Percentiles rank a stretch among this genome's conserved stretches.
These are phyloP conservation scores for Coptodon bakossiorum DNA, from an alignment of 2,113 vertebrate genomes.

Conservation along the genomic window DNA sequence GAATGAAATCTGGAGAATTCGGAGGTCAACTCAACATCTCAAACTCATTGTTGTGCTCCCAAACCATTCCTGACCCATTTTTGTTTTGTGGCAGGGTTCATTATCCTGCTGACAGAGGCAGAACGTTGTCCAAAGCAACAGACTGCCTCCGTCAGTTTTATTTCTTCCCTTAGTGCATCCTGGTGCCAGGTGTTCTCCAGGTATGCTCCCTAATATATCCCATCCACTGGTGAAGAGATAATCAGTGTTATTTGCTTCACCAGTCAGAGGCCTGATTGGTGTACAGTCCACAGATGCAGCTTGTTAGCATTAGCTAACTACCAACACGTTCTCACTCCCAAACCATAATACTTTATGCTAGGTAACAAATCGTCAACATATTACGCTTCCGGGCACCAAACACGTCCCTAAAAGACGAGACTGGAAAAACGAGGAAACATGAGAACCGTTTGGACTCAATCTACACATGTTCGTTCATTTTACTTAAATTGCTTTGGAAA, in stretches of 20 bases:
- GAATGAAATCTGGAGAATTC: not conserved
- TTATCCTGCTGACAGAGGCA: not conserved
- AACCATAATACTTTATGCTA: not conserved
- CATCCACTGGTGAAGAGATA: not conserved
- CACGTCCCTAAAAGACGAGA: not conserved
- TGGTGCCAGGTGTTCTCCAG: not conserved
- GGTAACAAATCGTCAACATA: not conserved
- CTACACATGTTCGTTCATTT: not conserved
- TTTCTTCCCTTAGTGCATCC: not conserved
- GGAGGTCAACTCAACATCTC: not conserved
- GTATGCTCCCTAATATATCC: not conserved
- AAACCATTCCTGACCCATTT: not conserved
- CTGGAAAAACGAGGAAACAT: not conserved
- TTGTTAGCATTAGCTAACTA: not conserved
- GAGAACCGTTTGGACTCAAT: not conserved
- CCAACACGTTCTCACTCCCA: not conserved
- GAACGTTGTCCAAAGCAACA: not conserved
- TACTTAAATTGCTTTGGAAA: not conserved
- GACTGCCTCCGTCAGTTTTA: not conserved
- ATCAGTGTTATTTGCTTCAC: not conserved
- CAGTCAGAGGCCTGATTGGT: not conserved
- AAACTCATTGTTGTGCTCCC: not conserved
- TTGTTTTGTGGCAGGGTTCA: not conserved
- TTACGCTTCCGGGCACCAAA: not conserved
- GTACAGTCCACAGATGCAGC: not conserved